Conservation (phyloP, 2,888 invertebrate genomes). For the Meliscaeva auricollis region DNA sequence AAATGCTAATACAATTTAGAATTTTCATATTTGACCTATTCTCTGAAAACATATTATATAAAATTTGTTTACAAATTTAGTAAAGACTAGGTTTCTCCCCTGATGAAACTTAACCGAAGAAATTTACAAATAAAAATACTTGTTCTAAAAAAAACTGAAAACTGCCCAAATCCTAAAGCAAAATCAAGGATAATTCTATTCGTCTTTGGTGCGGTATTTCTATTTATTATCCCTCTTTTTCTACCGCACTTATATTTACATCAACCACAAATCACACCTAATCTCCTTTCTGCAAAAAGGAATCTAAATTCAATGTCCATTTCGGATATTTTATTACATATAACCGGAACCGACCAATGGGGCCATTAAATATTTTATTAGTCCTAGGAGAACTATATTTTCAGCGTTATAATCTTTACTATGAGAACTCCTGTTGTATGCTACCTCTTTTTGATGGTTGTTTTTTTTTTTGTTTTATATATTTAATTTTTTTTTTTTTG, state of each 20-base stretch:
- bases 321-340: constrained; percentile 75
- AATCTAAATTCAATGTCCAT: constrained; percentile 75
- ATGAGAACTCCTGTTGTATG: constrained; percentile 31
- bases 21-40: too few species aligned
- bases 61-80: too few species aligned
- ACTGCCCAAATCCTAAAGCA: neutral
- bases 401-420: constrained; percentile 71
- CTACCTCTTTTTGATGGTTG: constrained; percentile 15
- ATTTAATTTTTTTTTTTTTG: constrained; percentile 14
- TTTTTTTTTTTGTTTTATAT: neutral
- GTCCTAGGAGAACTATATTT: constrained; percentile 76
- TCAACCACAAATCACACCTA: constrained; percentile 74
- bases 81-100: too few species aligned
- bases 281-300: constrained; percentile 70
- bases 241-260: constrained; percentile 52
- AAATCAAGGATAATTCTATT: neutral
- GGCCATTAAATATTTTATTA: constrained; percentile 76
- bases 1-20: too few species aligned
- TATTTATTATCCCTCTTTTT: constrained; percentile 7
- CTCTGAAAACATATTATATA: too few species aligned
- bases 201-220: constrained; percentile 7
- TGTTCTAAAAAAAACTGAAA: neutral
- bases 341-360: constrained; percentile 69
- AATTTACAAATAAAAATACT: too few species aligned
- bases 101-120: too few species aligned